These are phyloP conservation scores for Drosophila varians DNA, from an alignment of 1,140 invertebrate species.

Conservation along the genomic window DNA sequence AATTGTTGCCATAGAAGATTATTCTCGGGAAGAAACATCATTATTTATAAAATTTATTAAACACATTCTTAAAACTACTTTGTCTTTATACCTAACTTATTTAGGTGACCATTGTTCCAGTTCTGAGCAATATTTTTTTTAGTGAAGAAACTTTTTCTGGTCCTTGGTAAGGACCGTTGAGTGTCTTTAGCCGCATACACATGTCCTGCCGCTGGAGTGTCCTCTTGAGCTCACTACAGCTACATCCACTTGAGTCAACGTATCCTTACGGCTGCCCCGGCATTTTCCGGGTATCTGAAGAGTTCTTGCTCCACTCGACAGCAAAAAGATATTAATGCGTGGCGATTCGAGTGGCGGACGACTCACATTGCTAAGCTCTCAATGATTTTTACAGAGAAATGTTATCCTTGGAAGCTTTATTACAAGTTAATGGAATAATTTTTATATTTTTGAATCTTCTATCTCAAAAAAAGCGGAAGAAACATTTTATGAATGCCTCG, in stretches of 20 bases:
- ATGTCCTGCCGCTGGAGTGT: constrained; percentile 28
- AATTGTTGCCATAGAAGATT: too few species aligned
- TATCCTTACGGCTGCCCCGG: constrained; percentile 37
- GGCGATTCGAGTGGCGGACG: background rate
- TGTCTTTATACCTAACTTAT: too few species aligned
- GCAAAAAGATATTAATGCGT: constrained; percentile 1
- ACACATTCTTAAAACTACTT: background rate
- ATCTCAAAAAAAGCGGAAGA: too few species aligned
- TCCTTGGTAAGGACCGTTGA: constrained; percentile 35
- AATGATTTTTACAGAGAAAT: background rate
- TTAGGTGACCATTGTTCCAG: background rate
- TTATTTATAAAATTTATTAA: background rate
- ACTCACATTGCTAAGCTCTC: background rate
- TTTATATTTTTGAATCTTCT: too few species aligned
- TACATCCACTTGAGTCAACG: constrained; percentile 38
- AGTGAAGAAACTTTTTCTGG: background rate
- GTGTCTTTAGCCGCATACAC: constrained; percentile 21
- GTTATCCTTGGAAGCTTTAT: too few species aligned
- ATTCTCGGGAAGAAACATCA: too few species aligned
- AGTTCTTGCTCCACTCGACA: constrained; percentile 13
- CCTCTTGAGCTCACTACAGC: constrained; percentile 41
- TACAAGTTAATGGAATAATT: too few species aligned
- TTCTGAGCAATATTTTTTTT: background rate
- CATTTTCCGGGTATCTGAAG: constrained; percentile 35
- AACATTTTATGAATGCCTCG: background rate